These are phyloP conservation scores for Orius laevigatus DNA, from an alignment of 1,140 invertebrate genomes.

Conservation along the genomic window DNA sequence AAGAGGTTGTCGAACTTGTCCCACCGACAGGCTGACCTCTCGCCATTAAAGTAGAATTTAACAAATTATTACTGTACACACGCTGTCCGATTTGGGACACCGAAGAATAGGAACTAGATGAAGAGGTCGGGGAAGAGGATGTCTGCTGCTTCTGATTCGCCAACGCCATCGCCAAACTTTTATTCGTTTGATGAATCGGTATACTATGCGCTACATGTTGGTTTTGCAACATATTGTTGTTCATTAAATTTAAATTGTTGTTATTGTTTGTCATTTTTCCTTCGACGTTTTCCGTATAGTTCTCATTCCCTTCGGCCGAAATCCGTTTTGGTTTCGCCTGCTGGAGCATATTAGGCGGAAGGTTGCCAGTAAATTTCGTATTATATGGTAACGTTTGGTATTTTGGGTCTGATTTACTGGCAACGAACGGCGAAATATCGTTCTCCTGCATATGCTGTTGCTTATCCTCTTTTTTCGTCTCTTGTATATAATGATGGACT, in stretches of 20 bases:
- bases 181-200: slow-evolving; percentile 31
- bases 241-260: slow-evolving; percentile 13
- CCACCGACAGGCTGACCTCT: slow-evolving; percentile 23
- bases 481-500: slow-evolving; percentile 15
- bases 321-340: slow-evolving; percentile 6
- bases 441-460: slow-evolving; percentile 21
- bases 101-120: slow-evolving; percentile 16
- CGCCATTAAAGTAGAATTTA: slow-evolving; percentile 13
- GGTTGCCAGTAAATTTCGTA: slow-evolving; percentile 21
- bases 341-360: slow-evolving; percentile 3
- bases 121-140: slow-evolving; percentile 15
- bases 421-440: slow-evolving; percentile 24
- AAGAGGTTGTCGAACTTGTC: slow-evolving; percentile 20
- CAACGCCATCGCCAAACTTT: slow-evolving; percentile 41
- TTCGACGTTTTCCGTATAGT: slow-evolving; percentile 7
- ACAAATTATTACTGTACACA: slow-evolving; percentile 11
- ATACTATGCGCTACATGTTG: slow-evolving; percentile 13
- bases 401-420: slow-evolving; percentile 79
- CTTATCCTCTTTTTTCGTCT: slow-evolving; percentile 14
- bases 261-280: slow-evolving; percentile 14
- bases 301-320: slow-evolving; percentile 18
- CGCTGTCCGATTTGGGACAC: slow-evolving; percentile 8
- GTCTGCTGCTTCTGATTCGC: slow-evolving; percentile 16
- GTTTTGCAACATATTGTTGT: slow-evolving; percentile 14
- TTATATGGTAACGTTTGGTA: slow-evolving; percentile 86